Percentiles rank a stretch among this genome's conserved stretches.
Evolutionary conservation across 1,140 invertebrate genomes (phyloP).

Genomic region (Brachionus asplanchnoidis): DNA sequence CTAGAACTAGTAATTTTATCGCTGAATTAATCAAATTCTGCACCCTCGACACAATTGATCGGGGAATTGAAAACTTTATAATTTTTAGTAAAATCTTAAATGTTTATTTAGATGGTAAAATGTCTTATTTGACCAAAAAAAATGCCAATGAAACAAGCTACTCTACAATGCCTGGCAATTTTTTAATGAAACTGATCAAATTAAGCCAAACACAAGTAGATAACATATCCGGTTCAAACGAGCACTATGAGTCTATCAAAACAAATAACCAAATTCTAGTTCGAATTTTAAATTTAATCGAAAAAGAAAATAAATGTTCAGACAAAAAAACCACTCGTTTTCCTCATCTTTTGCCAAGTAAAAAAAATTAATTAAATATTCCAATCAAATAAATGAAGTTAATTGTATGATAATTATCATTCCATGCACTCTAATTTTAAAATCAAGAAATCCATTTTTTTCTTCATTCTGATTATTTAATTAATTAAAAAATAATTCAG

Average conservation of each 20-base stretch:
- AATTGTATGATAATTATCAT: neutral
- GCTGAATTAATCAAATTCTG: neutral
- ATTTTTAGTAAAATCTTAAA: neutral
- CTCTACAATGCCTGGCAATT: neutral
- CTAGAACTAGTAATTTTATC: neutral
- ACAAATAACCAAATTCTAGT: neutral
- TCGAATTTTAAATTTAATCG: neutral
- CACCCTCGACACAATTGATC: neutral
- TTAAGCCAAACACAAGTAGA: neutral
- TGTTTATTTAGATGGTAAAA: neutral
- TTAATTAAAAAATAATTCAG: too few species aligned
- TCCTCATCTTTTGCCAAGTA: neutral
- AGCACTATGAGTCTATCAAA: neutral
- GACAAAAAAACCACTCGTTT: neutral
- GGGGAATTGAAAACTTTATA: neutral
- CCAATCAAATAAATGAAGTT: neutral
- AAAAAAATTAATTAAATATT: neutral
- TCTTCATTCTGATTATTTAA: too few species aligned
- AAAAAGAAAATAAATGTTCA: neutral
- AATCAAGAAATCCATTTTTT: neutral
- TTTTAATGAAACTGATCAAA: neutral
- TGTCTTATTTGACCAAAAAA: neutral
- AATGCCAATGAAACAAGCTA: neutral
- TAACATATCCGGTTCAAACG: neutral
- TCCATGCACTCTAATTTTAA: neutral